phyloP scores from a whole-genome alignment of 2,113 vertebrate species.

The Passer domesticus region DNA sequence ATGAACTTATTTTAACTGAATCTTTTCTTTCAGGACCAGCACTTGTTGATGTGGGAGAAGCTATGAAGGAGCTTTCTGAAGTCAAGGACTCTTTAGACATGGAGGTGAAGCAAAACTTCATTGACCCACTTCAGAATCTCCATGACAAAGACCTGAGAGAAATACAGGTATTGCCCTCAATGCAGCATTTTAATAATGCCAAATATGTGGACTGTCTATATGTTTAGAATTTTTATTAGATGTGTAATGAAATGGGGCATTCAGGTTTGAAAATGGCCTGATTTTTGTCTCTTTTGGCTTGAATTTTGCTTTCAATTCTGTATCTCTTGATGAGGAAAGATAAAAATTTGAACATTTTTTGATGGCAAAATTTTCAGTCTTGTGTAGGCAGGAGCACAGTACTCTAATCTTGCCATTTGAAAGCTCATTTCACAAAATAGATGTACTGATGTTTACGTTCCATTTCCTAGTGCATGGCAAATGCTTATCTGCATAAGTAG shows the following conservation, averaged over 20 bases:
- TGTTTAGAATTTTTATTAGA: not conserved
- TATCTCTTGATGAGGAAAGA: not conserved
- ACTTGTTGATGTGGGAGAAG: slow-evolving; percentile 90
- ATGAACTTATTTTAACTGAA: not conserved
- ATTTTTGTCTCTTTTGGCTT: not conserved
- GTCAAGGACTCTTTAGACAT: slow-evolving; percentile 98
- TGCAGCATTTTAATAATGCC: not conserved
- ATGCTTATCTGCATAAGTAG: not conserved
- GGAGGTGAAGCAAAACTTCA: slow-evolving; percentile 98
- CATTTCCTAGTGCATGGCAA: not conserved
- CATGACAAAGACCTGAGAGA: slow-evolving; percentile 97
- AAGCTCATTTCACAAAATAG: not conserved
- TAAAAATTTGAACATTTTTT: not conserved
- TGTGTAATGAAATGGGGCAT: not conserved
- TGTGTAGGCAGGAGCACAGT: not conserved
- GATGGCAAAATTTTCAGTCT: not conserved
- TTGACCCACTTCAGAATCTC: slow-evolving; percentile 95
- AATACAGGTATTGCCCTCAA: slow-evolving; percentile 83
- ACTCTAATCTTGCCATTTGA: not conserved
- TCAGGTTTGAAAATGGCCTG: not conserved
- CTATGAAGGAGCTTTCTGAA: slow-evolving; percentile 93
- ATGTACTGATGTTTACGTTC: not conserved
- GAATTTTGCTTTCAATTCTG: not conserved
- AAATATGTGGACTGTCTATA: not conserved
- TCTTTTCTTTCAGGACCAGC: slow-evolving; percentile 79